Conservation (phyloP, 1,140 invertebrate species). For the Drosophila azteca region DNA sequence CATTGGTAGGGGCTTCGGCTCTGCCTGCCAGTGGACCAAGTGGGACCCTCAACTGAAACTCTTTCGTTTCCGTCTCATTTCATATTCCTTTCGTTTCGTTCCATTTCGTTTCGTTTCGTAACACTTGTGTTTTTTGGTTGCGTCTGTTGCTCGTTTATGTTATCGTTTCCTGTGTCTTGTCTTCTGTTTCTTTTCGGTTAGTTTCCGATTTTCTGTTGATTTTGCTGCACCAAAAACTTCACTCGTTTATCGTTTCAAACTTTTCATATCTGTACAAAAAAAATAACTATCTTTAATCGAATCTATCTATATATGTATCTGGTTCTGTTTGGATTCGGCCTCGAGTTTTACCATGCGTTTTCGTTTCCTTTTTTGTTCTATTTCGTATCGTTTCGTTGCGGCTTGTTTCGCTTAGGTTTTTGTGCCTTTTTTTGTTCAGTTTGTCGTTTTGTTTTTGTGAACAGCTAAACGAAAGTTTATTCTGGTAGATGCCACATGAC, state of each 20-base stretch:
- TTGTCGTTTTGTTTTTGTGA: slow-evolving; percentile 12
- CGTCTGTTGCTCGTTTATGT: slow-evolving; percentile 22
- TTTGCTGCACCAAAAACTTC: slow-evolving; percentile 52
- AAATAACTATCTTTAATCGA: too few relatives aligned
- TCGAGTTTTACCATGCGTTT: not conserved
- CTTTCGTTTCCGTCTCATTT: slow-evolving; percentile 35
- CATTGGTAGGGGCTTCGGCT: too few relatives aligned
- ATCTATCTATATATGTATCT: too few relatives aligned
- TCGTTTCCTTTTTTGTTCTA: slow-evolving; percentile 10
- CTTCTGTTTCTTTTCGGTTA: slow-evolving; percentile 7
- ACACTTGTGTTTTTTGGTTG: slow-evolving; percentile 28
- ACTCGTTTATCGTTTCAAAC: slow-evolving; percentile 11
- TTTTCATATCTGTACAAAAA: not conserved
- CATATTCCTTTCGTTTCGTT: slow-evolving; percentile 16
- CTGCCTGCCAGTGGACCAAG: not conserved
- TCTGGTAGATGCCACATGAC: slow-evolving; percentile 39
- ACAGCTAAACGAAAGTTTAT: slow-evolving; percentile 32
- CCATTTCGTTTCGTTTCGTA: slow-evolving; percentile 16
- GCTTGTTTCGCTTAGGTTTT: slow-evolving; percentile 47
- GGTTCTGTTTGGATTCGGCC: too few relatives aligned
- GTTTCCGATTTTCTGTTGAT: slow-evolving; percentile 13
- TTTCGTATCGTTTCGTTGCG: slow-evolving; percentile 25
- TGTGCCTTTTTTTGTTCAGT: slow-evolving; percentile 7
- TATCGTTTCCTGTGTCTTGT: not conserved
- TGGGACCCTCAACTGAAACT: slow-evolving; percentile 4